Base-by-base conservation (phyloP, 2,888 invertebrate species). In the Drosophila formosana region DNA sequence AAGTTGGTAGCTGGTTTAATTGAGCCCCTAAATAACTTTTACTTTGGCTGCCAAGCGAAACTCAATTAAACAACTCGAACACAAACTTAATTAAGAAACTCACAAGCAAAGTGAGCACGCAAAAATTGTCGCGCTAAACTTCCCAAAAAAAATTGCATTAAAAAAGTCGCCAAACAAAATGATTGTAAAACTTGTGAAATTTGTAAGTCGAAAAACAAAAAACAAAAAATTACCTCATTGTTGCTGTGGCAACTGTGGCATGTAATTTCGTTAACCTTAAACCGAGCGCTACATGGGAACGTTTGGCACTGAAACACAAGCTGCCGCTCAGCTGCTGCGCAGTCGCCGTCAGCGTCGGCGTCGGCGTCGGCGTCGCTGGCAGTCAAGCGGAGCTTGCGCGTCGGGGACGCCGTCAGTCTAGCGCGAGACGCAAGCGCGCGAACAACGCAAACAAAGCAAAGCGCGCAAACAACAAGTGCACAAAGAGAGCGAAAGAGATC, bases 11-110 rank as follows among this genome's bases (percentile, higher is more conserved):
- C 45, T 63, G 41, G 58, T 64, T 80, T 82, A 88, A 84, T 88
- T 88, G 80, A 67, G 72, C 78, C 37, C 30, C 41, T 78, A 74
- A 88, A 80, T 80, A 76, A 77, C 88, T 80, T 84, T 88, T 84
- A 78, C 85, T 88, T 82, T 85, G 75, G 60, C 64, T 70, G 69
- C 60, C 41, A 18, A 63, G 73, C 78, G 75, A 63, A 71, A 74
- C 72, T 79, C 62, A 61, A 65, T 72, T 72, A 72, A 75, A 47
- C 55, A 45, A 45, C 45, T 45, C 6, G 39, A 13, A 43, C 5
- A 49, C 34, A 61, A 68, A 62, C 58, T 45, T 49, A 68, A 72
- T 65, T 52, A 69, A 34, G 28, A 57, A 57, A 47, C 41, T 7
- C 25, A 25, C n/a, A 26, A 34, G 47, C 30, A 41, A 53, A 49